phyloP scores from a whole-genome alignment of 2,113 vertebrate genomes.

The Muntiacus muntjak region DNA sequence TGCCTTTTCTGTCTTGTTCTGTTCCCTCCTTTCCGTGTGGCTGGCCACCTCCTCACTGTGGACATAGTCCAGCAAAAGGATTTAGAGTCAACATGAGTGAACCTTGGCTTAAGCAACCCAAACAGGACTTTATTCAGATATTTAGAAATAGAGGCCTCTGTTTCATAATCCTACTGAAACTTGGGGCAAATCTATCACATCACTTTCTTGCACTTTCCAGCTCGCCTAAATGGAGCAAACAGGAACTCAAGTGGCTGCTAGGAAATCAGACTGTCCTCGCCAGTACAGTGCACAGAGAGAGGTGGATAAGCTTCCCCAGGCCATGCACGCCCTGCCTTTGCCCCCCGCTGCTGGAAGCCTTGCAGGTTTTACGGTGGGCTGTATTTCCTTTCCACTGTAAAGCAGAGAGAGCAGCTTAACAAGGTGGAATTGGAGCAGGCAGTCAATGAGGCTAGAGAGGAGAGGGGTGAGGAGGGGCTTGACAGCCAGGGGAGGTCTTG shows the following conservation, averaged over 20 bases:
- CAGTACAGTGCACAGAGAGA: fast-evolving
- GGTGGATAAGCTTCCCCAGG: not conserved
- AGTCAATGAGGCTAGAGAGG: not conserved
- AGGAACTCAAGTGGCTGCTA: not conserved
- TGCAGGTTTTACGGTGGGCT: not conserved
- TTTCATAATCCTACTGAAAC: not conserved
- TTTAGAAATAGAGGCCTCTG: not conserved
- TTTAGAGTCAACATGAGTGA: not conserved
- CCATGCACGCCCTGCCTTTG: not conserved
- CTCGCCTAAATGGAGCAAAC: not conserved
- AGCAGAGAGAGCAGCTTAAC: not conserved
- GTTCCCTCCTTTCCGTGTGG: not conserved
- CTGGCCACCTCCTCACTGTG: not conserved
- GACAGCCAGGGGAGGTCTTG: not conserved
- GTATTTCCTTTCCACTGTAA: not conserved
- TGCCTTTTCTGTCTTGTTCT: not conserved
- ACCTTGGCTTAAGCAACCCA: not conserved
- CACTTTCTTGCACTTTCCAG: not conserved
- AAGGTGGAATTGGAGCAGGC: not conserved
- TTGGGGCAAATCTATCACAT: not conserved
- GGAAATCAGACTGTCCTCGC: not conserved
- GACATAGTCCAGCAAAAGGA: not conserved
- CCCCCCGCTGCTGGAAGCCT: not conserved
- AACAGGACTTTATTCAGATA: not conserved
- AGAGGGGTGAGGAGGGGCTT: not conserved